Percentiles rank a stretch among this genome's conserved stretches.
Conservation (phyloP, 1,140 invertebrate species). For the Drosophila equinoxialis region DNA sequence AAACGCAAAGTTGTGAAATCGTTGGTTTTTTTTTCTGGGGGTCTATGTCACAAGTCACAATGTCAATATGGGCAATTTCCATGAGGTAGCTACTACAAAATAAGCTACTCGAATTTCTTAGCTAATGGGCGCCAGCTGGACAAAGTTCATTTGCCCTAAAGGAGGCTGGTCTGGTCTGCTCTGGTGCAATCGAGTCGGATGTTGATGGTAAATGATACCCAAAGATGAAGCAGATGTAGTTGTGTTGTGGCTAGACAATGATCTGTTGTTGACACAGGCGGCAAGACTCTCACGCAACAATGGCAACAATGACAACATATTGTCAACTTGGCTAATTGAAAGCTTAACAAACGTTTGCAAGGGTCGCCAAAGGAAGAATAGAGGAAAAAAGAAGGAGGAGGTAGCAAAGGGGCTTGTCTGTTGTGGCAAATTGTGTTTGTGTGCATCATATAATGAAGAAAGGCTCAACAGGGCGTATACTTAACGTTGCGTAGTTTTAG, state of each 20-base stretch:
- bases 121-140: constrained; percentile 54
- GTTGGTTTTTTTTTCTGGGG: constrained; percentile 2
- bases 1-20: constrained; percentile 31
- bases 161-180: constrained; percentile 4
- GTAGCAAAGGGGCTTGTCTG: constrained; percentile 8
- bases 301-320: constrained; percentile 51
- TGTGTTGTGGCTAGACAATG: constrained; percentile 30
- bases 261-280: constrained; percentile 73
- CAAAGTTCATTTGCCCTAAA: constrained; percentile 72
- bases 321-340: constrained; percentile 62
- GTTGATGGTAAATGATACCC: constrained; percentile 45
- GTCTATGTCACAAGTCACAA: background rate
- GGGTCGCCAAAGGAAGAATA: background rate
- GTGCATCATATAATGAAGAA: background rate
- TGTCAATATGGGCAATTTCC: constrained; percentile 65
- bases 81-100: constrained; percentile 59
- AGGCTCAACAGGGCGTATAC: constrained; percentile 2
- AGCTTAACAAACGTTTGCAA: constrained; percentile 34
- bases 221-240: constrained; percentile 13
- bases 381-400: background rate
- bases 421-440: background rate
- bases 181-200: background rate
- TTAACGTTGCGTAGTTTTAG: background rate
- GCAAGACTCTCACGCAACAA: constrained; percentile 69
- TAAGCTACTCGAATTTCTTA: constrained; percentile 71